phyloP scores from a whole-genome alignment of 2,113 vertebrate genomes.

The Xenopus laevis region DNA sequence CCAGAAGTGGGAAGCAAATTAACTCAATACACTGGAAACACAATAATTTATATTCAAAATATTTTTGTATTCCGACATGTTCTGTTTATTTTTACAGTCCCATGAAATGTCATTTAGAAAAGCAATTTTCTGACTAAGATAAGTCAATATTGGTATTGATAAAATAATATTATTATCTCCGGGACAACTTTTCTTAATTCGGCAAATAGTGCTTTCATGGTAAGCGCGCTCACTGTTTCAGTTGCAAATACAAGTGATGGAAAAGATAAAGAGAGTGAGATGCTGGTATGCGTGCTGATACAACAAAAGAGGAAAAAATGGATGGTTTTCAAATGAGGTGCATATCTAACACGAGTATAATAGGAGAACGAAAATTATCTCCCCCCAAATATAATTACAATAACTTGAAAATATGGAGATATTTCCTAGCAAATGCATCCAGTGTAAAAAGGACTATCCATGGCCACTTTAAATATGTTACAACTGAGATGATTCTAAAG shows the following conservation, averaged over 20 bases:
- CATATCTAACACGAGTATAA: too few relatives aligned
- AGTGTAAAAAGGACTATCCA: too few relatives aligned
- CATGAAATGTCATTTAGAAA: constrained; percentile 51
- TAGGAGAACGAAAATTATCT: too few relatives aligned
- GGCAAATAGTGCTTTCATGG: constrained; percentile 63
- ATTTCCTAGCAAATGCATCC: too few relatives aligned
- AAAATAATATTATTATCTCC: constrained; percentile 57
- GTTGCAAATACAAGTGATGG: constrained; percentile 59
- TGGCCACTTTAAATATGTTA: too few relatives aligned
- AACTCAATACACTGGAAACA: constrained; percentile 31
- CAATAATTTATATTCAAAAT: constrained; percentile 40
- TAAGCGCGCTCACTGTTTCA: constrained; percentile 57
- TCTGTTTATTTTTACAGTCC: constrained; percentile 43
- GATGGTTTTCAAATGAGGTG: constrained; percentile 4
- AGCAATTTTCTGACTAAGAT: constrained; percentile 48
- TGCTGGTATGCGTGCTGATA: neutral
- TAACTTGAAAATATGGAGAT: too few relatives aligned
- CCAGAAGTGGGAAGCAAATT: constrained; percentile 16
- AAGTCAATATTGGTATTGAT: constrained; percentile 56
- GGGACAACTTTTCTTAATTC: constrained; percentile 63
- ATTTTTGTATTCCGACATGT: constrained; percentile 33
- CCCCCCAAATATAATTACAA: too few relatives aligned
- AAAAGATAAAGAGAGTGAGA: constrained; percentile 47
- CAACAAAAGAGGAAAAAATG: neutral
- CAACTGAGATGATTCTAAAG: too few relatives aligned